phyloP scores from a whole-genome alignment of 2,888 invertebrate genomes.

The Plagiodera versicolora region DNA sequence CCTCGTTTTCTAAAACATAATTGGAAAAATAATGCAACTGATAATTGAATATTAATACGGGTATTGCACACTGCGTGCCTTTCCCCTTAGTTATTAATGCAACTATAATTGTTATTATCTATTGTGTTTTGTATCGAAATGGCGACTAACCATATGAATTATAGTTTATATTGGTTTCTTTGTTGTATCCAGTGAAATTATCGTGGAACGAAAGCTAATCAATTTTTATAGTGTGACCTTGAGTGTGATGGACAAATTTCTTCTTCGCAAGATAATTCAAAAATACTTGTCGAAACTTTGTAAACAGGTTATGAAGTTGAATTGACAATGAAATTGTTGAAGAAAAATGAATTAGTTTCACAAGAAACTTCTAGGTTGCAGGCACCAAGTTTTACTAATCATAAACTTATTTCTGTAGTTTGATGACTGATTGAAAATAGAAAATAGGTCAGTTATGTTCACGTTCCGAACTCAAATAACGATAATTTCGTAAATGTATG shows the following conservation, averaged over 20 bases:
- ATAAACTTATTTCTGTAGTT: not conserved
- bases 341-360: no score
- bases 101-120: not conserved
- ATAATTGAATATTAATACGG: conserved; percentile 1
- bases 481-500: no score
- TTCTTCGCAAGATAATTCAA: no score
- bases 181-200: not conserved
- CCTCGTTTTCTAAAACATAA: conserved; percentile 5
- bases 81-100: not conserved
- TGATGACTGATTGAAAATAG: not conserved
- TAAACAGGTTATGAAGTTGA: no score
- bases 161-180: not conserved
- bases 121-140: conserved; percentile 2
- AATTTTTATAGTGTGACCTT: no score
- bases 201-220: not conserved
- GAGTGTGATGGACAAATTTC: no score
- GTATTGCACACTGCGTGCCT: not conserved
- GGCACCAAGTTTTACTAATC: no score
- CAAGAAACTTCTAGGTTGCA: no score
- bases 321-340: no score
- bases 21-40: not conserved
- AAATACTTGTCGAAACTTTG: no score
- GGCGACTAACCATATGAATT: not conserved
- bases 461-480: no score
- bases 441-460: no score